Percentiles rank a stretch among this genome's conserved stretches.
Evolutionary conservation across 2,888 invertebrate species (phyloP).

Genomic region (Drosophila mimetica): DNA sequence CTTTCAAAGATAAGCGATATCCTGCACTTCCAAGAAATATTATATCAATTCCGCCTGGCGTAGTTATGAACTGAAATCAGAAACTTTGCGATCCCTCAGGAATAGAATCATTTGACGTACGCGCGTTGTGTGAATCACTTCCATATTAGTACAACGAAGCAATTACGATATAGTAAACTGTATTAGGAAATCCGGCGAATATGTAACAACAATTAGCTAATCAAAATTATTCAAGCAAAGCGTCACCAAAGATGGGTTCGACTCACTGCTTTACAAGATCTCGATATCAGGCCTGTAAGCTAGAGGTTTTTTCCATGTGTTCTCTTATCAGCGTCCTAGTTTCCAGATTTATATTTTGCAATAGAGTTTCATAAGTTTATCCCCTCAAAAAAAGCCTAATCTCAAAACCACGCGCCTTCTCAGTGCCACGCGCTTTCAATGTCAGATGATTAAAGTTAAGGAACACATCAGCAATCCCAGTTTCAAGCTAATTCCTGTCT

Average conservation of each 20-base stretch:
- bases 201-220: not conserved
- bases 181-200: slow-evolving; percentile 26
- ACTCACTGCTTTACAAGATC: not conserved
- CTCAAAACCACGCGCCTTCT: not conserved
- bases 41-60: not conserved
- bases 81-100: not conserved
- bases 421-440: not conserved
- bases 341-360: not conserved
- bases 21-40: not conserved
- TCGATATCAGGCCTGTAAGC: too few species aligned
- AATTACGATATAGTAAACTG: slow-evolving; percentile 6
- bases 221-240: not conserved
- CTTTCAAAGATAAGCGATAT: too few species aligned
- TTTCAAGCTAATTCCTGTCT: not conserved
- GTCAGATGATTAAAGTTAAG: not conserved
- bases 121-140: slow-evolving; percentile 17
- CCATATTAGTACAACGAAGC: not conserved
- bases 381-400: not conserved
- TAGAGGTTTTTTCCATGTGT: too few species aligned
- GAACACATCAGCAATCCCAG: not conserved
- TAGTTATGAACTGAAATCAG: slow-evolving; percentile 1
- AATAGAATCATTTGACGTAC: slow-evolving; percentile 5
- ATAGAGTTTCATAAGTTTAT: not conserved
- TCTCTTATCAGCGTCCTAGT: too few species aligned
- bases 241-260: slow-evolving; percentile 7